A percentile compares a stretch with the other conserved stretches of the same genome.
These are phyloP conservation scores for Orycteropus afer DNA, from an alignment of 2,113 vertebrate species.

Conservation along the genomic window DNA sequence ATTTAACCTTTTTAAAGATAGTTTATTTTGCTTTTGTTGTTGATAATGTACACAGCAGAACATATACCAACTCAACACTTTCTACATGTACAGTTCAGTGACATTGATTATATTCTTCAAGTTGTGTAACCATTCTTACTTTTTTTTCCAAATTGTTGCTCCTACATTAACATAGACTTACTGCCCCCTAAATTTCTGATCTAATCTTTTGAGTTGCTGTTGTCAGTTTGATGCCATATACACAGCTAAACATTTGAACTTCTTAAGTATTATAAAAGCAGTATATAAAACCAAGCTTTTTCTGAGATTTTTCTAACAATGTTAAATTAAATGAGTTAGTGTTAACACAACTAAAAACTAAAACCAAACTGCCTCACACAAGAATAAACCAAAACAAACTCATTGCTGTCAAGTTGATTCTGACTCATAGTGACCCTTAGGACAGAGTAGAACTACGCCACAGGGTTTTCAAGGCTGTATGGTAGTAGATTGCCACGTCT, in stretches of 20 bases:
- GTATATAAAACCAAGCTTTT: not conserved
- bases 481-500: too few species aligned
- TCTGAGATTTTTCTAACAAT: conserved; percentile 32
- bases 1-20: not conserved
- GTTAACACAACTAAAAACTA: not conserved
- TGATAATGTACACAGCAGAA: too few species aligned
- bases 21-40: too few species aligned
- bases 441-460: not conserved
- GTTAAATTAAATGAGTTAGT: conserved; percentile 32
- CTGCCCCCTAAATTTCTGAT: not conserved
- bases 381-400: not conserved
- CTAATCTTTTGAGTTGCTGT: not conserved
- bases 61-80: not conserved
- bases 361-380: not conserved
- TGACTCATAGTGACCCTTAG: not conserved
- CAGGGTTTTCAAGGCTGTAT: not conserved
- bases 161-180: not conserved
- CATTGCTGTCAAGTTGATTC: not conserved
- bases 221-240: not conserved
- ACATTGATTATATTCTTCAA: too few species aligned
- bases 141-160: not conserved
- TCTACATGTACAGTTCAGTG: too few species aligned
- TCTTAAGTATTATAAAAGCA: conserved; percentile 31
- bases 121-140: too few species aligned
- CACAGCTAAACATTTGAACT: not conserved